Evolutionary conservation across 2,113 vertebrate species (phyloP), one percentile per base, ranked within the genome.

Genomic region (Chroicocephalus ridibundus): DNA sequence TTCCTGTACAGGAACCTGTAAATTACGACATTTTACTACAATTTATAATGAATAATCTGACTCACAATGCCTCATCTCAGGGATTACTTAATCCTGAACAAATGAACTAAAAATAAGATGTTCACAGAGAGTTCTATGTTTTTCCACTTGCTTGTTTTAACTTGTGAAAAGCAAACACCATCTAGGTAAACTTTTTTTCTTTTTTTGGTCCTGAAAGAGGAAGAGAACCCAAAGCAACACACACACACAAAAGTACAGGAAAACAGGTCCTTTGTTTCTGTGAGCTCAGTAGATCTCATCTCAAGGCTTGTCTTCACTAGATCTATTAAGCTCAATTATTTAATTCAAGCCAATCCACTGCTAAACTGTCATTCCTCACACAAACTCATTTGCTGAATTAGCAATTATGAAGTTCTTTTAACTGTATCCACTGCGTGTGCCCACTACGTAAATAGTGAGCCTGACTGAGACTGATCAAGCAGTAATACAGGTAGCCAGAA

Each of bases 21-120:
- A 76, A 1, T 91, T 86, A 87, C 0, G 6, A 82, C 47, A 79
- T 84, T 96, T 88, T 79, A 72, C 32, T 89, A 46, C 27, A 78
- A 86, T 77, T 69, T 62, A 74, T 46, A 94, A 58, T 60, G 55
- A 78, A 91, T 58, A 92, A 88, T 40, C 44, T 96, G 95, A 93
- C 44, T 93, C 88, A 89, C 0, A 1, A 78, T 88, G 66, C 34
- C 72, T 94, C 86, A 70, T 65, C 62, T 85, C 62, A 40, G 32
- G 19, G 31, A 89, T 94, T 89, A 91, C 88, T 87, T 86, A 94
- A n/a, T 70, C 58, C 61, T 69, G 65, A 89, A 86, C 25, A 89
- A 92, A 82, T 42, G 21, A 94, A 69, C 70, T 91, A 91, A 89
- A 96, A 96, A 64, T 76, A 95, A 84, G 3, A 11, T 69, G 9